Evolutionary conservation across 1,140 invertebrate species (phyloP), one percentile per base, ranked within the genome.

Genomic region (Bombus pyrosoma): DNA sequence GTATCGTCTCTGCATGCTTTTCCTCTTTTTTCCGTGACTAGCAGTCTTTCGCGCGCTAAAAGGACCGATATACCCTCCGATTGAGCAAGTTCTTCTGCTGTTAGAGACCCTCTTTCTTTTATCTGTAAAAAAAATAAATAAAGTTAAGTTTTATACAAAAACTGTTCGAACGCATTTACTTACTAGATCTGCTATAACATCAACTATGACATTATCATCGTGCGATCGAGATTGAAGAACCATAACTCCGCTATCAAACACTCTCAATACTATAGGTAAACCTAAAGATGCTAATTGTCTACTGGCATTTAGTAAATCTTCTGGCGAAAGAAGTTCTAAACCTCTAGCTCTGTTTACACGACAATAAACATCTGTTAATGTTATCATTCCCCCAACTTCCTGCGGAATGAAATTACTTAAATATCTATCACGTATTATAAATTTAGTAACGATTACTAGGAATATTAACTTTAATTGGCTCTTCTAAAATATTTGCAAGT

Each of bases 331-430:
- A 10, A 99, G 96, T 95, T 99, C 97, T 68, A 99, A 95, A 37
- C 98, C 98, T 94, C 98, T 96, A 9, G 98, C 98, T 93, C 98
- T 96, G 93, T 99, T 99, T 10, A 99, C 97, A 89, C 99, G 96
- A 95, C 99, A 99, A 95, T 98, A 99, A 10, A 98, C 98, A 96
- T 99, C 99, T 15, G 99, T 97, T 72, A 99, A 94, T 15, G 98
- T 97, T 98, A 99, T 99, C 96, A 99, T 99, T 25, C 99, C 99
- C 64, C 98, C 98, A 93, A 97, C 96, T 93, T 99, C 98, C 97
- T 98, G 92, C 79, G 95, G 94, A 79, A 83, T 18, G 57, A 62
- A 79, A 78, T 76, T 73, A 34, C 4, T 47, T 71, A 62, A 47
- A n/a, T 10, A 53, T 39, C 4, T 43, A 34, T 59, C 69, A 72